phyloP scores from a whole-genome alignment of 2,797 vertebrate species.

The Smutsia temminckii region DNA sequence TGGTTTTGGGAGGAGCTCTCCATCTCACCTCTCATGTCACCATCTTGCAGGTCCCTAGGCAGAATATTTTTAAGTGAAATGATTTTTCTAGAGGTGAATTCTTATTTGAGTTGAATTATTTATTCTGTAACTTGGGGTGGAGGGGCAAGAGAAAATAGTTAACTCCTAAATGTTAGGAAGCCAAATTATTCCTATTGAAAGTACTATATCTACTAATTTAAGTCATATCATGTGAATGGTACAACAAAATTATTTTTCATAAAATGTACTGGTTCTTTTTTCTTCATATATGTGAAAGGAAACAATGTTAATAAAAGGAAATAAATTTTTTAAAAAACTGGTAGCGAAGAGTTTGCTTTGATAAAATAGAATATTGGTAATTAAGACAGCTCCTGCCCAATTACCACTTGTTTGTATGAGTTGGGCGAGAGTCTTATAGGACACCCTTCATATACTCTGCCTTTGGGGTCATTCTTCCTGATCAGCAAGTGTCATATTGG shows the following conservation, averaged over 20 bases:
- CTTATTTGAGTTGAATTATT: not conserved
- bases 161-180: not conserved
- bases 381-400: not conserved
- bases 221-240: not conserved
- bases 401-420: not conserved
- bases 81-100: not conserved
- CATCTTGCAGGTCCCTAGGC: not conserved
- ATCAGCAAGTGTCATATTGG: not conserved
- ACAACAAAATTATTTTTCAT: not conserved
- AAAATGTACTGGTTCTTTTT: not conserved
- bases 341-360: not conserved
- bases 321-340: not conserved
- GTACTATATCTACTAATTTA: not conserved
- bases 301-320: not conserved
- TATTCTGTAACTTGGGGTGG: not conserved
- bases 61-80: slow-evolving; percentile 15
- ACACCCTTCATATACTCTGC: not conserved
- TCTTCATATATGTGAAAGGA: not conserved
- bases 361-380: not conserved
- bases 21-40: too few species aligned
- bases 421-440: not conserved
- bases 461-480: not conserved
- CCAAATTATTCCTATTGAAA: not conserved
- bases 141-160: not conserved
- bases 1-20: too few species aligned